Conservation (phyloP, 1,140 invertebrate species). For the Brachionus koreanus region DNA sequence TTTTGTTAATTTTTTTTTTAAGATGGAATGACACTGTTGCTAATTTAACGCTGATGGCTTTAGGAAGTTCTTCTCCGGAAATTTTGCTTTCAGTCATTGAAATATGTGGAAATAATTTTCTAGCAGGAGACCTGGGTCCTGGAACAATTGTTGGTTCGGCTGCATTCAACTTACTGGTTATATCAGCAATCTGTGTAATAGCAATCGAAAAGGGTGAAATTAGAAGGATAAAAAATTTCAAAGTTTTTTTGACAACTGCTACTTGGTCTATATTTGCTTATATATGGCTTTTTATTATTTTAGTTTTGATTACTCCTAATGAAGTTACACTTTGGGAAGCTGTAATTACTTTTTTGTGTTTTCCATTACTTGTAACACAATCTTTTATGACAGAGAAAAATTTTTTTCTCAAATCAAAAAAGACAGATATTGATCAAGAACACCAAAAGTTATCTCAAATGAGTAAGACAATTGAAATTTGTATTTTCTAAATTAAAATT, state of each 20-base stretch:
- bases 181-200: conserved; percentile 55
- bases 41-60: conserved; percentile 68
- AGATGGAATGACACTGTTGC: conserved; percentile 68
- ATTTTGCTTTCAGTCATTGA: conserved; percentile 67
- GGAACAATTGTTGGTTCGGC: conserved; percentile 66
- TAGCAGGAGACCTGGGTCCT: conserved; percentile 63
- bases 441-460: conserved; percentile 40
- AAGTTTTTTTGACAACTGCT: conserved; percentile 58
- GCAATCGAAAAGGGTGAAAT: conserved; percentile 49
- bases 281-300: conserved; percentile 63
- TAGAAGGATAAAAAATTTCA: conserved; percentile 57
- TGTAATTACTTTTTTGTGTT: conserved; percentile 64
- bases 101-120: conserved; percentile 62
- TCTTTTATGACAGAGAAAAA: conserved; percentile 63
- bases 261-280: conserved; percentile 64
- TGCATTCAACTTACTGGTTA: conserved; percentile 61
- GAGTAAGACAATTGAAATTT: conserved; percentile 46
- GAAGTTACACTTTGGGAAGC: conserved; percentile 66
- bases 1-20: conserved; percentile 43
- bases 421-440: conserved; percentile 38
- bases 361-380: conserved; percentile 61
- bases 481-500: conserved; percentile 46
- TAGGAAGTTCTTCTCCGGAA: conserved; percentile 67
- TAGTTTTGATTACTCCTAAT: conserved; percentile 52
- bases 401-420: conserved; percentile 50